Conservation (phyloP, 2,888 invertebrate genomes). For the Drosophila meridiana region DNA sequence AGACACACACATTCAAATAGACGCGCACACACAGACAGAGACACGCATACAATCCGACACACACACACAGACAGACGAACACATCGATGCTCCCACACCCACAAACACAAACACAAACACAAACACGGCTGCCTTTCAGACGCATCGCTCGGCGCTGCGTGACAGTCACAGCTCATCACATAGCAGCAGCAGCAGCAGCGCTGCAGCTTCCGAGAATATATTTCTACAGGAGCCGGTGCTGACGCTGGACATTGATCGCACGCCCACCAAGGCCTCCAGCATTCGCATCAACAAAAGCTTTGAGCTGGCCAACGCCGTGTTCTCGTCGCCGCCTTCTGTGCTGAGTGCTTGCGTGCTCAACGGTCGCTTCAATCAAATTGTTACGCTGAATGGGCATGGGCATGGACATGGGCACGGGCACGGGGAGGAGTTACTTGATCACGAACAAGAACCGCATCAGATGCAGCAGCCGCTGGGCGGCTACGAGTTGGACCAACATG, state of each 20-base stretch:
- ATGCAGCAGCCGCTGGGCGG: slow-evolving; percentile 43
- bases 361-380: slow-evolving; percentile 84
- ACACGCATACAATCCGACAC: slow-evolving; percentile 8
- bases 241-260: slow-evolving; percentile 84
- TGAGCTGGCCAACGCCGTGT: slow-evolving; percentile 80
- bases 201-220: slow-evolving; percentile 81
- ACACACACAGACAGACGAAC: slow-evolving; percentile 23
- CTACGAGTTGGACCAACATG: slow-evolving; percentile 81
- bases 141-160: slow-evolving; percentile 67
- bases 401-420: slow-evolving; percentile 4
- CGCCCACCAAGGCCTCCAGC: slow-evolving; percentile 84
- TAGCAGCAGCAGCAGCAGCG: slow-evolving; percentile 73
- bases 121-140: slow-evolving; percentile 51
- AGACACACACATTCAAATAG: slow-evolving; percentile 11
- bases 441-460: slow-evolving; percentile 24
- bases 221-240: slow-evolving; percentile 85
- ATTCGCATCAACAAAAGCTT: slow-evolving; percentile 84
- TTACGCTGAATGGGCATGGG: slow-evolving; percentile 76
- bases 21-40: slow-evolving; percentile 17
- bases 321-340: slow-evolving; percentile 81
- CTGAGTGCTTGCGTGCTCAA: slow-evolving; percentile 75
- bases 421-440: slow-evolving; percentile 25
- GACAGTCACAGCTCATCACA: slow-evolving; percentile 80
- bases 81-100: slow-evolving; percentile 12
- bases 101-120: neutral